Evolutionary conservation across 2,888 invertebrate genomes (phyloP).

Genomic region (Ophion ventricosus): DNA sequence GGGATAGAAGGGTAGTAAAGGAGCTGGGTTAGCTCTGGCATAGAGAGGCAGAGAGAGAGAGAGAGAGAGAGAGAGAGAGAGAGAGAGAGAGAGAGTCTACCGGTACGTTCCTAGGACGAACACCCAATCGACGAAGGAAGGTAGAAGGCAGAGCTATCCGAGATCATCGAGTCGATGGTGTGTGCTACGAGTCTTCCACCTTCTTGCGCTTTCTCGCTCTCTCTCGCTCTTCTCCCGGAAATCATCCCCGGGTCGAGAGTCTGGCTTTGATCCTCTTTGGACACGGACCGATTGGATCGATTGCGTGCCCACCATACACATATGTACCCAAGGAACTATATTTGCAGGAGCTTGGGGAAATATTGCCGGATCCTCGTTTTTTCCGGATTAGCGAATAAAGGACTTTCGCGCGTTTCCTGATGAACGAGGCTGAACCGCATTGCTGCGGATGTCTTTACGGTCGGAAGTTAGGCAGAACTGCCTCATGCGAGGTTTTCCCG

Average conservation of each 20-base stretch:
- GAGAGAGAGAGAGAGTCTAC: slow-evolving; percentile 1
- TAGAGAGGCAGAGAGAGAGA: background rate
- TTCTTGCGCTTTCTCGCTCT: slow-evolving; percentile 25
- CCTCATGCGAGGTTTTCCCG: background rate
- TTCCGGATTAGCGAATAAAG: slow-evolving; percentile 38
- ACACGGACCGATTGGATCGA: slow-evolving; percentile 60
- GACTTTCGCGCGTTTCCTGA: slow-evolving; percentile 33
- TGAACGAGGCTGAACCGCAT: slow-evolving; percentile 8
- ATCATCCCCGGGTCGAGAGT: slow-evolving; percentile 60
- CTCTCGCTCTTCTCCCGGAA: slow-evolving; percentile 49
- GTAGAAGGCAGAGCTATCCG: slow-evolving; percentile 51
- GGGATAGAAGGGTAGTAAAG: slow-evolving; percentile 25
- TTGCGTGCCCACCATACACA: slow-evolving; percentile 31
- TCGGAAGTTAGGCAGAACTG: background rate
- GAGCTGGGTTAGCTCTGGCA: slow-evolving; percentile 22
- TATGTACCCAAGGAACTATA: background rate
- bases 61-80: slow-evolving; percentile 19
- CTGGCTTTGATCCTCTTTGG: slow-evolving; percentile 65
- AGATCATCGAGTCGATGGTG: slow-evolving; percentile 37
- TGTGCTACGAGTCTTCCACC: slow-evolving; percentile 25
- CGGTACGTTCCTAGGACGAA: slow-evolving; percentile 47
- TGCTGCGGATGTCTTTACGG: background rate
- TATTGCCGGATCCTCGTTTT: slow-evolving; percentile 29
- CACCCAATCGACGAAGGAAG: slow-evolving; percentile 50
- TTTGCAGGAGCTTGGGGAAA: slow-evolving; percentile 2